Base-by-base conservation (phyloP, 2,113 vertebrate species). In the Rhinogobius similis region DNA sequence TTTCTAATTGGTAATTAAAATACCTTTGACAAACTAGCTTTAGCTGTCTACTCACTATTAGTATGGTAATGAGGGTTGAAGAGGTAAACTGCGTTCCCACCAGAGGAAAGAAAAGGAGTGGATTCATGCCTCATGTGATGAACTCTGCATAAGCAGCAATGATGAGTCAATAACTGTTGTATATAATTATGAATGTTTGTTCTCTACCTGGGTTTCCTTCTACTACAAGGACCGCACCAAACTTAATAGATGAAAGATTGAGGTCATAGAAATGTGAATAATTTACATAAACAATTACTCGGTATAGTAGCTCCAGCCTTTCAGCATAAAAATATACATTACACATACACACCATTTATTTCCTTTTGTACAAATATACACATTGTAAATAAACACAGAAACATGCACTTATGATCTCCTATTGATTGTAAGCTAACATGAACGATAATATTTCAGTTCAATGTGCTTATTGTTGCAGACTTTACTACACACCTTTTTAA, bases 1-100 rank as follows among this genome's bases (percentile, higher is more conserved):
- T 80, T 76, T 88, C 82, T 89, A 88, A 90, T 86, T 89, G 89
- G 83, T 90, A 84, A 88, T 91, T 88, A 89, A 87, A 89, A 88
- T 81, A 85, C 81, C 84, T 87, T 87, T 87, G 88, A 87, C 86
- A 78, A 86, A 87, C 77, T 77, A 77, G 77, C 77, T 86, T 76
- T 59, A 78, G 81, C 82, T 77, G 82, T 85, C 83, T 86, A 20
- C 75, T 80, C 50, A 18, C 86, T 78, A 84, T 89, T 91, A 83
- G 69, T 81, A 91, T 90, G 86, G 59, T 89, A 88, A 89, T 89
- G 79, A 87, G 76, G 75, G 82, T 83, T 87, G 83, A 82, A 82
- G 81, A 87, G 82, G 79, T 85, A 89, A 87, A 80, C 65, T 76
- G 76, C 16, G 67, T 87, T 84, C 85, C 85, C 87, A 79, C 72